Evolutionary conservation across 2,888 invertebrate species (phyloP).

Genomic region (Buathra laborator): DNA sequence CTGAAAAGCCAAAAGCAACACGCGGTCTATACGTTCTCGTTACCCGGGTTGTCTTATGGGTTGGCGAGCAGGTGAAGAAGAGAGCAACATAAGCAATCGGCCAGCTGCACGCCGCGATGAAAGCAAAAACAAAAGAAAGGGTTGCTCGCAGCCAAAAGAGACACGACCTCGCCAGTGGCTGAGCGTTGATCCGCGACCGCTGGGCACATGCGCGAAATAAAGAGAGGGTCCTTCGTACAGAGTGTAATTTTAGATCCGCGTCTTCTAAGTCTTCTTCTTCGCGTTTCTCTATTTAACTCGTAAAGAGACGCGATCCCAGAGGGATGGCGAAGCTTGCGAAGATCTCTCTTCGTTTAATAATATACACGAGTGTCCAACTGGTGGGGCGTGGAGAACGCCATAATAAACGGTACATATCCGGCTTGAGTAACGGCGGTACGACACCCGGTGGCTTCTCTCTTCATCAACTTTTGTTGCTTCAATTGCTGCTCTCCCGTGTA

Average conservation of each 20-base stretch:
- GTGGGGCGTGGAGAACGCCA: constrained; percentile 73
- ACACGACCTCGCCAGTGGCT: background rate
- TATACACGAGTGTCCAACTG: constrained; percentile 78
- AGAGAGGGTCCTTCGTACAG: constrained; percentile 3
- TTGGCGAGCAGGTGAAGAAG: constrained; percentile 18
- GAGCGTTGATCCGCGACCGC: constrained; percentile 47
- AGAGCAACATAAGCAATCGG: constrained; percentile 48
- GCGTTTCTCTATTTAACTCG: constrained; percentile 59
- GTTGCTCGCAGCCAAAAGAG: background rate
- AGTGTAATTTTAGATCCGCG: constrained; percentile 63
- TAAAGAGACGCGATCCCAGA: constrained; percentile 12
- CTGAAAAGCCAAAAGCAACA: constrained; percentile 31
- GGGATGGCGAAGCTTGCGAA: constrained; percentile 4
- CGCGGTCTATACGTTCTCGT: background rate
- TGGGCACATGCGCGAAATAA: constrained; percentile 41
- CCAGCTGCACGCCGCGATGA: constrained; percentile 56
- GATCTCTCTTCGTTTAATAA: constrained; percentile 75
- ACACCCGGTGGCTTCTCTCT: constrained; percentile 30
- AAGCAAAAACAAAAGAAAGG: constrained; percentile 33
- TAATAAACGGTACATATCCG: constrained; percentile 76
- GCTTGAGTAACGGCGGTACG: background rate
- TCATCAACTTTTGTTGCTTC: constrained; percentile 25
- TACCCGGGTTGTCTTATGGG: constrained; percentile 24
- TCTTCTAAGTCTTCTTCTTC: constrained; percentile 41
- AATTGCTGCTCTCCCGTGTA: constrained; percentile 29